Percentiles rank a stretch among this genome's conserved stretches.
These are phyloP conservation scores for Sylvia borin DNA, from an alignment of 2,797 vertebrate species.

Conservation along the genomic window DNA sequence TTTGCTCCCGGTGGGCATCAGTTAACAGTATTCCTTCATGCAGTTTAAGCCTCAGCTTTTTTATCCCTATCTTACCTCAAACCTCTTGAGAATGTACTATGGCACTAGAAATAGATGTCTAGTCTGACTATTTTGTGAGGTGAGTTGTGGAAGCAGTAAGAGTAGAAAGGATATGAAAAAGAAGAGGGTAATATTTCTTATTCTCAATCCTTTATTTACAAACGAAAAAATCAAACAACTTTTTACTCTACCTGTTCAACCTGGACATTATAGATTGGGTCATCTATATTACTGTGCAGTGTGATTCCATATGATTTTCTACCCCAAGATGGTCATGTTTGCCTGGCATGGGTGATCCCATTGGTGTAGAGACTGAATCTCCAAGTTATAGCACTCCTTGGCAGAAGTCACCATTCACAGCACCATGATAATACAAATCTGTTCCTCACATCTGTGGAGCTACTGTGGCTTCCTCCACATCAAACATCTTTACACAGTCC, in stretches of 20 bases:
- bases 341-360: not conserved
- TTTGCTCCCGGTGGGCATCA: not conserved
- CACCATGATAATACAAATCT: not conserved
- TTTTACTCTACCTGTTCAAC: not conserved
- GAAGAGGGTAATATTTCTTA: not conserved
- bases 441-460: not conserved
- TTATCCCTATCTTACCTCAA: not conserved
- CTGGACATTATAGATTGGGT: not conserved
- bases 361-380: not conserved
- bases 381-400: not conserved
- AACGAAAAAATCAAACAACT: not conserved
- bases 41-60: not conserved
- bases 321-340: not conserved
- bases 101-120: not conserved
- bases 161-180: not conserved
- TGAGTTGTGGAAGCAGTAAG: not conserved
- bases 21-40: not conserved
- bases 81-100: not conserved
- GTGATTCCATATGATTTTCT: not conserved
- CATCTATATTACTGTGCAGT: not conserved
- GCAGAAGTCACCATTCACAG: not conserved
- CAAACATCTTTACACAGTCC: not conserved
- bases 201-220: not conserved
- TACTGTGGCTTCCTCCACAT: not conserved
- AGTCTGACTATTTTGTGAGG: not conserved